phyloP scores from a whole-genome alignment of 2,888 invertebrate genomes.

The Orthonevra nobilis region DNA sequence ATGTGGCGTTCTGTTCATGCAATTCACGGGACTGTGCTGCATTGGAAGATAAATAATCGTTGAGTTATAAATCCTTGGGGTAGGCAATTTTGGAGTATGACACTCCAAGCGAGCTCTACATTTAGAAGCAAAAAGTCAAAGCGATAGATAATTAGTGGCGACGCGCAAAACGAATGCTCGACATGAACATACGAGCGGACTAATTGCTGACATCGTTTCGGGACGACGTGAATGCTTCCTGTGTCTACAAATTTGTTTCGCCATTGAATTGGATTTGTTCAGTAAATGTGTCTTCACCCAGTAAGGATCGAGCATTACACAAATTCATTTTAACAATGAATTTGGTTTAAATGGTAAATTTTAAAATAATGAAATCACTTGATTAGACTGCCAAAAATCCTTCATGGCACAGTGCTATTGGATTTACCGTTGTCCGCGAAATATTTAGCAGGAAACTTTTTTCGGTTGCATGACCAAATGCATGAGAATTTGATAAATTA shows the following conservation, averaged over 20 bases:
- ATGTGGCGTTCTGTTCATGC: conserved; percentile 44
- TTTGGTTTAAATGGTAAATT: no score
- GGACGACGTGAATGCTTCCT: conserved; percentile 29
- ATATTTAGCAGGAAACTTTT: no score
- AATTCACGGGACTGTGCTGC: conserved; percentile 13
- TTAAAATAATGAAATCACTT: no score
- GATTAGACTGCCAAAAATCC: no score
- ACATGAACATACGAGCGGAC: conserved; percentile 52
- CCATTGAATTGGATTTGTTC: no score
- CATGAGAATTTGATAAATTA: conserved; percentile 59
- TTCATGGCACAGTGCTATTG: no score
- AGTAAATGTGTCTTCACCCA: no score
- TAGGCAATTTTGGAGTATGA: conserved; percentile 32
- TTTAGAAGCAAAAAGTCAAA: background rate
- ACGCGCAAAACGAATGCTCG: conserved; percentile 34
- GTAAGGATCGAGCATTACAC: no score
- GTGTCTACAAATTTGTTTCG: conserved; percentile 11
- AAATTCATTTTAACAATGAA: no score
- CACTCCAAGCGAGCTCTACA: conserved; percentile 13
- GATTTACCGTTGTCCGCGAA: no score
- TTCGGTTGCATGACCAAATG: conserved; percentile 54
- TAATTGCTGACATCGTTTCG: conserved; percentile 53
- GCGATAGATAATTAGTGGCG: conserved; percentile 47
- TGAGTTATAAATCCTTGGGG: conserved; percentile 31
- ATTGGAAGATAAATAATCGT: conserved; percentile 45